Conservation (phyloP, 2,113 vertebrate species). For the Mormoops blainvillei region DNA sequence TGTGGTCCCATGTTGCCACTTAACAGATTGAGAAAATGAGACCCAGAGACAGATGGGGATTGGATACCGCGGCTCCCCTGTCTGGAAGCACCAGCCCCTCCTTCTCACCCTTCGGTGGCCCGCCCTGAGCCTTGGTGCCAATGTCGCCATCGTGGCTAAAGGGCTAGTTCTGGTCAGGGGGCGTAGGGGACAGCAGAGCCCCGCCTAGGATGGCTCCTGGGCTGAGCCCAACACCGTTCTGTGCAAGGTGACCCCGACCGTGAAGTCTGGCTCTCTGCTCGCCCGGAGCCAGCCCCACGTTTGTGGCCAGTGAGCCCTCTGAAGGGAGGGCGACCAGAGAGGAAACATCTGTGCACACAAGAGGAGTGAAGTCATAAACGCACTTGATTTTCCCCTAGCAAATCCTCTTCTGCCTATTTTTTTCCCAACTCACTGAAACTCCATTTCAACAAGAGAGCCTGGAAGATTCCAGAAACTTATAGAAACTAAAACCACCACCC, state of each 20-base stretch:
- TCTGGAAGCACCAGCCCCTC: background rate
- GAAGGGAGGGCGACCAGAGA: slow-evolving; percentile 60
- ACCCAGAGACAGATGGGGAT: background rate
- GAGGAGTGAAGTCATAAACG: slow-evolving; percentile 31
- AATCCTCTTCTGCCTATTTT: slow-evolving; percentile 15
- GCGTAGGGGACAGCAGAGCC: background rate
- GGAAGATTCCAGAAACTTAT: slow-evolving; percentile 25
- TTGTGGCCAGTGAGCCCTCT: slow-evolving; percentile 57
- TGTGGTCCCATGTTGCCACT: background rate
- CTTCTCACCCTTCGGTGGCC: background rate
- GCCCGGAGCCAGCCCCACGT: slow-evolving; percentile 67
- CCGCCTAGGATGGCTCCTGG: background rate
- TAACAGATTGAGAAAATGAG: background rate
- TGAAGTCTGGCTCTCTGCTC: slow-evolving; percentile 61
- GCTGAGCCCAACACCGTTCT: background rate
- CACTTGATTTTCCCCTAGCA: slow-evolving; percentile 42
- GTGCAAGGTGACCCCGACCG: background rate
- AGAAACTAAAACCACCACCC: background rate
- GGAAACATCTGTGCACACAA: slow-evolving; percentile 80
- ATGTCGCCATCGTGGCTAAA: background rate
- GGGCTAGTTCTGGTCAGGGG: background rate
- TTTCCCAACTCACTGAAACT: background rate
- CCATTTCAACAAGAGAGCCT: background rate
- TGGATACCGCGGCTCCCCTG: background rate
- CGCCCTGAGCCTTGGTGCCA: background rate